Percentiles rank a stretch among this genome's conserved stretches.
Evolutionary conservation across 2,797 vertebrate species (phyloP).

Genomic region (Hemibagrus guttatus): DNA sequence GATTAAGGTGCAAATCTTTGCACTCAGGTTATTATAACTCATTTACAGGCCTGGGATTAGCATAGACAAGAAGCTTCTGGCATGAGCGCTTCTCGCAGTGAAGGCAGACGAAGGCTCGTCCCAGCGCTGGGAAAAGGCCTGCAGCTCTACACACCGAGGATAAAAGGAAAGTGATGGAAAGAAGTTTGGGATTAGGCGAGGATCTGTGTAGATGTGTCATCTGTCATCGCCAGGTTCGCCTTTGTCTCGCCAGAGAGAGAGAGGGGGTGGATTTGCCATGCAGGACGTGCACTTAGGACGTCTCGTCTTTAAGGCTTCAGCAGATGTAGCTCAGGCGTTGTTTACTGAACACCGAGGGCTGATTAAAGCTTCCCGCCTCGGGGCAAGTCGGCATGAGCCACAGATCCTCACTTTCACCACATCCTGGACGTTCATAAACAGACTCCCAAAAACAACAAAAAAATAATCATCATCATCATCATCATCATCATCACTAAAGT

Average conservation of each 20-base stretch:
- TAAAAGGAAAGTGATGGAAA: slow-evolving; percentile 54
- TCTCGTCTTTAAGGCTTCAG: slow-evolving; percentile 30
- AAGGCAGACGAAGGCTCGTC: slow-evolving; percentile 34
- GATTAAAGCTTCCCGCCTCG: slow-evolving; percentile 33
- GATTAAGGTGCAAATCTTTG: slow-evolving; percentile 17
- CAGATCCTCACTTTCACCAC: slow-evolving; percentile 25
- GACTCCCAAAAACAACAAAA: background rate
- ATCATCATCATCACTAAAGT: background rate
- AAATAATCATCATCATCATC: background rate
- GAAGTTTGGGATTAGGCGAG: slow-evolving; percentile 53
- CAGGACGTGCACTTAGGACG: slow-evolving; percentile 32
- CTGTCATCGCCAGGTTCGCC: slow-evolving; percentile 51
- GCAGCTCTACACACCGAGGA: slow-evolving; percentile 43
- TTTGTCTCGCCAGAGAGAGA: slow-evolving; percentile 43
- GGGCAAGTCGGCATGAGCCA: background rate
- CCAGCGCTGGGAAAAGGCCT: slow-evolving; percentile 36
- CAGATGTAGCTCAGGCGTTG: slow-evolving; percentile 24
- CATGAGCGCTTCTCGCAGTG: background rate
- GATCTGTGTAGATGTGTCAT: slow-evolving; percentile 57
- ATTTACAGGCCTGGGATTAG: slow-evolving; percentile 32
- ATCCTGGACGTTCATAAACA: background rate
- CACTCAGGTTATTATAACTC: slow-evolving; percentile 21
- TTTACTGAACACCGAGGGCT: slow-evolving; percentile 33
- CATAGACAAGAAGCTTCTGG: slow-evolving; percentile 33
- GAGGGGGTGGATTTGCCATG: slow-evolving; percentile 27